phyloP scores from a whole-genome alignment of 1,140 invertebrate genomes.

The Pseudobourletiella spinata region DNA sequence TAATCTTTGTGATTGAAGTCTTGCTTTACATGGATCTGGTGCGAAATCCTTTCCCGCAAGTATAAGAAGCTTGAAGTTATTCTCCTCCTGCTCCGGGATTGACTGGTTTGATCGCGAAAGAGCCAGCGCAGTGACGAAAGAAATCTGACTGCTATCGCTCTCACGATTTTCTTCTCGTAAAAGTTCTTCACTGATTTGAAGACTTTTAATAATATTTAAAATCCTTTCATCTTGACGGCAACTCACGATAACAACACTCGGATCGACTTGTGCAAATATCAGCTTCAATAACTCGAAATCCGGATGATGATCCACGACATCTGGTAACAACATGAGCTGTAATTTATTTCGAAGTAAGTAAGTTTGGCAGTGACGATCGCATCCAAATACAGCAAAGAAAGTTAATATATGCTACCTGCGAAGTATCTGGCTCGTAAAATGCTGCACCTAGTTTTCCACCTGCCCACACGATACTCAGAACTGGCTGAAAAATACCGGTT shows the following conservation, averaged over 20 bases:
- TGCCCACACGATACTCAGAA: constrained; percentile 38
- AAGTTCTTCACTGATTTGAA: not conserved
- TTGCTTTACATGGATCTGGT: constrained; percentile 52
- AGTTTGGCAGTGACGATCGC: too few relatives aligned
- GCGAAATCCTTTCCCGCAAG: constrained; percentile 50
- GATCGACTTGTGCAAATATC: constrained; percentile 54
- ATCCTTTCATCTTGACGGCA: constrained; percentile 19
- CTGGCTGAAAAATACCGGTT: constrained; percentile 22
- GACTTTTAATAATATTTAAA: not conserved
- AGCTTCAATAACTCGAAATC: constrained; percentile 50
- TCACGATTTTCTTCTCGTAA: not conserved
- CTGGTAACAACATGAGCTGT: constrained; percentile 52
- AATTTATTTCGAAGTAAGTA: too few relatives aligned
- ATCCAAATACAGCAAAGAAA: constrained; percentile 30
- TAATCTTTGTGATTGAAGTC: constrained; percentile 52
- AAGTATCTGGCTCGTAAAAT: constrained; percentile 56
- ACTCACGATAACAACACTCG: constrained; percentile 41
- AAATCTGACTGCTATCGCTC: not conserved
- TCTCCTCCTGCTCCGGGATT: constrained; percentile 23
- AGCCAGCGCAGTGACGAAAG: not conserved
- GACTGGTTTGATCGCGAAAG: not conserved
- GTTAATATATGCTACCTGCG: constrained; percentile 43
- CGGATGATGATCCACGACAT: constrained; percentile 50
- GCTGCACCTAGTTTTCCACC: constrained; percentile 51
- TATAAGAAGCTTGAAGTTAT: constrained; percentile 45